These are phyloP conservation scores for Apostichopus japonicus DNA, from an alignment of 35 echinoderm and acorn worm species.

Conservation along the genomic window DNA sequence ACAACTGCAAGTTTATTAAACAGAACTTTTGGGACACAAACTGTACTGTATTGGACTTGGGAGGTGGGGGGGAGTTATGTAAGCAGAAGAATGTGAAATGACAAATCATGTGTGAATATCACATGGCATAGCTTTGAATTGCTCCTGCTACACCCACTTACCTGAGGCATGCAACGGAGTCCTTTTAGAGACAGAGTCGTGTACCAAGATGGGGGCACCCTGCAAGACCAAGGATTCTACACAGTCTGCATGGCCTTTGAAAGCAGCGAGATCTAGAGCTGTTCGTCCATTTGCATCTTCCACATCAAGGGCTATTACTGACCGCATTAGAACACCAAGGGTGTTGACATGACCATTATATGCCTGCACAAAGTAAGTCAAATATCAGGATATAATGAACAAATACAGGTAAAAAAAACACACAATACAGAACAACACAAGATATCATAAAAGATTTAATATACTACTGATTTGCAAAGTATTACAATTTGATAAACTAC, in stretches of 20 bases:
- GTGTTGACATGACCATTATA: slow-evolving; percentile 96
- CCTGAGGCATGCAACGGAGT: slow-evolving; percentile 96
- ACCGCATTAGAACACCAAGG: slow-evolving; percentile 88
- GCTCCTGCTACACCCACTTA: slow-evolving; percentile 26
- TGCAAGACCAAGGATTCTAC: slow-evolving; percentile 92
- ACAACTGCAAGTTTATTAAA: no score
- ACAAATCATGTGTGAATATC: no score
- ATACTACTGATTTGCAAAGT: slow-evolving; percentile 75
- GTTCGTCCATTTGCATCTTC: slow-evolving; percentile 98
- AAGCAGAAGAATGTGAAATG: no score
- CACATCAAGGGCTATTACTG: slow-evolving; percentile 92
- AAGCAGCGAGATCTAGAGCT: slow-evolving; percentile 90
- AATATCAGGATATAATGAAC: neutral
- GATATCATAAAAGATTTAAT: slow-evolving; percentile 23
- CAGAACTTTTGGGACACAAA: no score
- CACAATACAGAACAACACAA: no score
- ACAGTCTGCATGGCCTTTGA: slow-evolving; percentile 97
- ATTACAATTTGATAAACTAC: no score
- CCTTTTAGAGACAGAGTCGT: slow-evolving; percentile 95
- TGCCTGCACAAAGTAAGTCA: slow-evolving; percentile 65
- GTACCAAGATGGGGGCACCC: slow-evolving; percentile 85
- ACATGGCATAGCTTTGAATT: no score
- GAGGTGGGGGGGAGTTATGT: no score
- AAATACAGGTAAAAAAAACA: no score
- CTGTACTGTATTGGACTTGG: no score